Evolutionary conservation across 2,888 invertebrate genomes (phyloP).

Genomic region (Meloe dianella): DNA sequence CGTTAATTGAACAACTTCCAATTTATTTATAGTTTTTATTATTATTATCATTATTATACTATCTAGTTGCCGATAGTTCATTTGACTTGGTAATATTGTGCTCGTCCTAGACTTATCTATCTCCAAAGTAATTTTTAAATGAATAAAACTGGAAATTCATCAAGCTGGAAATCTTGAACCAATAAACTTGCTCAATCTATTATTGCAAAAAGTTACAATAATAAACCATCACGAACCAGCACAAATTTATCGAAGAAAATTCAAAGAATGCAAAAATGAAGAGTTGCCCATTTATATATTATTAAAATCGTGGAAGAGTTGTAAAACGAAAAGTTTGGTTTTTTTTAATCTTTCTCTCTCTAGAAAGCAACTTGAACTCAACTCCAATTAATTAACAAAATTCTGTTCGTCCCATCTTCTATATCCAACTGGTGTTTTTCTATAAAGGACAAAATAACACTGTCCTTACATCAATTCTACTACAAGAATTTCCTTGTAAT

Average conservation of each 20-base stretch:
- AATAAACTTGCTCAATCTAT: neutral
- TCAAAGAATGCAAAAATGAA: neutral
- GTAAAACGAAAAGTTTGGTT: neutral
- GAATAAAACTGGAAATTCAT: neutral
- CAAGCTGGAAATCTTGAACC: neutral
- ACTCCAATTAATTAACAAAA: conserved; percentile 5
- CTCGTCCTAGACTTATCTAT: neutral
- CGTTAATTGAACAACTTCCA: neutral
- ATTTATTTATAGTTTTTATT: neutral
- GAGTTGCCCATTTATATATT: neutral
- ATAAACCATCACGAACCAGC: neutral
- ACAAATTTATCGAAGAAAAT: neutral
- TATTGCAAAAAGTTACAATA: neutral
- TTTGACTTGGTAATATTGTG: neutral
- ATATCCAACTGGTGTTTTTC: too few species aligned
- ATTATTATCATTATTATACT: too few species aligned
- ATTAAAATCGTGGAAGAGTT: neutral
- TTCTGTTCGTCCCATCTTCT: neutral
- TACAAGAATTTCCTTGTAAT: neutral
- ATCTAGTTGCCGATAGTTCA: neutral
- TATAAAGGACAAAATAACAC: neutral
- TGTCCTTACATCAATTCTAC: neutral
- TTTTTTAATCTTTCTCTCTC: neutral
- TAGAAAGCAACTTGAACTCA: neutral
- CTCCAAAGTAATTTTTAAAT: neutral